Percentiles rank a stretch among this genome's conserved stretches.
These are phyloP conservation scores for Volucella inanis DNA, from an alignment of 2,888 invertebrate species.

Conservation along the genomic window DNA sequence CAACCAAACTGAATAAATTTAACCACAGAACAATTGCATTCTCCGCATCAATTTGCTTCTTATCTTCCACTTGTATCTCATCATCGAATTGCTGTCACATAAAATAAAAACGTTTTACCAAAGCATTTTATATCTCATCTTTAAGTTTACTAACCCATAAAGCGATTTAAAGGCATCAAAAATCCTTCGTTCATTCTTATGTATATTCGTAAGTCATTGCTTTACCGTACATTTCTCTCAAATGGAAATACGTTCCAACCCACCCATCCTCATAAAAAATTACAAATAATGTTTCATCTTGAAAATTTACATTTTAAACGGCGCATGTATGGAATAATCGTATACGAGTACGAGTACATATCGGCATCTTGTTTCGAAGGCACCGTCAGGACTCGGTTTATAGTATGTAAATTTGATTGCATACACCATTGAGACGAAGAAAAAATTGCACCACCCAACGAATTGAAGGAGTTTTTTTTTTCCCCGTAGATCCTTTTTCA, in stretches of 20 bases:
- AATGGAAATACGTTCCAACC: background rate
- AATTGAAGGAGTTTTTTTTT: conserved; percentile 8
- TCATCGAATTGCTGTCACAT: conserved; percentile 10
- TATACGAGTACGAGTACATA: background rate
- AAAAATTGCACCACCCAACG: conserved; percentile 15
- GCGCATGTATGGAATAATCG: background rate
- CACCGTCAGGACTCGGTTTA: conserved; percentile 37
- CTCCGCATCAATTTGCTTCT: background rate
- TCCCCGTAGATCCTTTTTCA: background rate
- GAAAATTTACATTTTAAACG: conserved; percentile 50
- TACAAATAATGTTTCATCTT: conserved; percentile 36
- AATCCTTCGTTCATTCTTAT: conserved; percentile 5
- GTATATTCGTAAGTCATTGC: background rate
- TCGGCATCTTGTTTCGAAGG: background rate
- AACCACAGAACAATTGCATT: background rate
- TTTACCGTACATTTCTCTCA: background rate
- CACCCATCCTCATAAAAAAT: conserved; percentile 4
- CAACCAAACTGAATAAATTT: conserved; percentile 1
- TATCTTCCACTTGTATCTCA: background rate
- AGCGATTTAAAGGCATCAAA: conserved; percentile 41
- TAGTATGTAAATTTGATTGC: conserved; percentile 64
- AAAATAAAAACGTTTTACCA: conserved; percentile 35
- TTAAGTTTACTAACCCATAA: conserved; percentile 39
- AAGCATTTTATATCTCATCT: conserved; percentile 4
- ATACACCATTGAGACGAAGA: conserved; percentile 13